Conservation (phyloP, 2,113 vertebrate genomes). For the Nycticryphes semicollaris region DNA sequence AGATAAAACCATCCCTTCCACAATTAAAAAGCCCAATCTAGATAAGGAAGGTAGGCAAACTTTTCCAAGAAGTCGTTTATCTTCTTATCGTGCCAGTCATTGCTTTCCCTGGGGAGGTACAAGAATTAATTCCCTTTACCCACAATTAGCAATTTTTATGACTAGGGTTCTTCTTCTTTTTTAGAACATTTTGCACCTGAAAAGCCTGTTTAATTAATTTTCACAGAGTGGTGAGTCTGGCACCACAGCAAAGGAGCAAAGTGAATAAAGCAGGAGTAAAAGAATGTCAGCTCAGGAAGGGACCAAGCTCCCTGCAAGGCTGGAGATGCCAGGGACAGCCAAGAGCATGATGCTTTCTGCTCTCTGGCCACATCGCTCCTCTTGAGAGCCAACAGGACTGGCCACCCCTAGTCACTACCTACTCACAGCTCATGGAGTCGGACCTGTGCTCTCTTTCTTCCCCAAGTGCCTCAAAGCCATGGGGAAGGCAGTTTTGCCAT, state of each 20-base stretch:
- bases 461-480: not conserved
- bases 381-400: not conserved
- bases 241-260: not conserved
- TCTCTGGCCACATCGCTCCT: not conserved
- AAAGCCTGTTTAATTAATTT: slow-evolving; percentile 45
- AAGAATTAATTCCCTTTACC: not conserved
- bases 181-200: not conserved
- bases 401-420: not conserved
- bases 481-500: not conserved
- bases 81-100: not conserved
- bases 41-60: not conserved
- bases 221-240: not conserved
- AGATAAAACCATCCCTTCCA: not conserved
- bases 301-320: not conserved
- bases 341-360: not conserved
- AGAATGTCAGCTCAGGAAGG: accelerated
- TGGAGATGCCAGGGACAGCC: accelerated
- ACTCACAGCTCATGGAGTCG: not conserved
- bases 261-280: not conserved
- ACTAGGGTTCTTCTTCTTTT: not conserved
- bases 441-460: not conserved
- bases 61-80: not conserved
- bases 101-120: not conserved
- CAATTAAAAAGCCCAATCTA: not conserved
- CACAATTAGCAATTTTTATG: not conserved